Conservation (phyloP, 2,113 vertebrate genomes). For the Boulengeromyrus knoepffleri region DNA sequence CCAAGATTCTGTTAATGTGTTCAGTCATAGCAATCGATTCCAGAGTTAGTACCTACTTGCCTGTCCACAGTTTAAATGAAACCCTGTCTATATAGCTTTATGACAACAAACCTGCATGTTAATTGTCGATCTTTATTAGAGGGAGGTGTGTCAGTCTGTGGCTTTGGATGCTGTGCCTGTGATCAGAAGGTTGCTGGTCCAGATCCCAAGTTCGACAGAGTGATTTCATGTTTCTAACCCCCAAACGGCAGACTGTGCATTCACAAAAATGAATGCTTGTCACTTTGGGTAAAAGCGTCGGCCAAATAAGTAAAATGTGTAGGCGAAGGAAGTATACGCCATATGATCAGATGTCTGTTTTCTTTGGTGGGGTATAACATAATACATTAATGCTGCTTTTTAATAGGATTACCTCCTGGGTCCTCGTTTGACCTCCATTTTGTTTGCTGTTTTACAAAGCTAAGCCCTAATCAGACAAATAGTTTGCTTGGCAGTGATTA, state of each 20-base stretch:
- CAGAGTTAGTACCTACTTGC: not conserved
- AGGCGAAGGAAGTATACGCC: not conserved
- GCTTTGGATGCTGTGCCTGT: not conserved
- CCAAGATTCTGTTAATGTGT: not conserved
- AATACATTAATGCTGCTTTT: not conserved
- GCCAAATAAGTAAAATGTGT: not conserved
- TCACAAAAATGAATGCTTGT: not conserved
- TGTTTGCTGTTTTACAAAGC: conserved; percentile 2
- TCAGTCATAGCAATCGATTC: not conserved
- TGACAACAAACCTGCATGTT: not conserved
- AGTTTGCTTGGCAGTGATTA: not conserved
- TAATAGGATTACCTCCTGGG: not conserved
- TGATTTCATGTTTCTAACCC: not conserved
- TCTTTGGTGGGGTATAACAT: not conserved
- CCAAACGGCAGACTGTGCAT: not conserved
- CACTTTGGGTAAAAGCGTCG: not conserved
- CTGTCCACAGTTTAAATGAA: not conserved
- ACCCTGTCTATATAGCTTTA: not conserved
- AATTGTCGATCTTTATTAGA: not conserved
- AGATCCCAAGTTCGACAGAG: not conserved
- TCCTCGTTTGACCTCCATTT: not conserved
- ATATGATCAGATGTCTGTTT: not conserved
- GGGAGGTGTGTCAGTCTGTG: not conserved
- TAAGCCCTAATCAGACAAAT: not conserved
- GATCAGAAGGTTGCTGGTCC: not conserved